Base-by-base conservation (phyloP, 2,888 invertebrate genomes). In the Oasisia sp. region DNA sequence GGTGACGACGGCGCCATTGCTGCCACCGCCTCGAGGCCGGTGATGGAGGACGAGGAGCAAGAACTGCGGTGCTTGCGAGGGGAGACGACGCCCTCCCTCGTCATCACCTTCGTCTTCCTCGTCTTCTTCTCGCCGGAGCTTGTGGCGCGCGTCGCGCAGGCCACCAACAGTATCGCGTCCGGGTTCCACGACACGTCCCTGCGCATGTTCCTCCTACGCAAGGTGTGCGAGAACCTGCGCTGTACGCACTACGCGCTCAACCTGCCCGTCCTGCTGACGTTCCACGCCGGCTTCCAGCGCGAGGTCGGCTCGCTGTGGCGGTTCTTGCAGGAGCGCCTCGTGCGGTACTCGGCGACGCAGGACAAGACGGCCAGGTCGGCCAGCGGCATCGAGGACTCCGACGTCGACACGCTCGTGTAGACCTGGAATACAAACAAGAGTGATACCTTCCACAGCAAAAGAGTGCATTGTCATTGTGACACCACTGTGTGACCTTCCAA, bases 181-280 rank as follows among this genome's bases (percentile, higher is more conserved):
- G 74, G 74, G 5, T 74, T 27, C 27, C 19, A 74, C 74, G n/a
- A 74, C n/a, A 74, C n/a, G 74, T 74, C 74, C 27, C 74, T 74
- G 74, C 74, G n/a, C 74, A 74, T 74, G 74, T 74, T 74, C 74
- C 74, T 74, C 19, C 27, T 19, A 27, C 19, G 19, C 19, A 74
- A 74, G 74, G 74, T 74, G 74, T 74, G 74, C 74, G 74, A 74
- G 74, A 74, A 74, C 74, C 74, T 74, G 19, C 74, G 74, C 27
- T 74, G 74, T n/a, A 74, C 74, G 74, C 14, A 74, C 74, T 74
- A 74, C 27, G 74, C 74, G 74, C 74, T 74, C 74, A 74, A 74
- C 27, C 27, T 74, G 74, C 74, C 74, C 74, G 74, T 74, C 27
- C 27, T 74, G 74, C 7, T 74, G 74, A 74, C 74, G 74, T 74